Conservation (phyloP, 2,888 invertebrate species). For the Ochropleura plecta region DNA sequence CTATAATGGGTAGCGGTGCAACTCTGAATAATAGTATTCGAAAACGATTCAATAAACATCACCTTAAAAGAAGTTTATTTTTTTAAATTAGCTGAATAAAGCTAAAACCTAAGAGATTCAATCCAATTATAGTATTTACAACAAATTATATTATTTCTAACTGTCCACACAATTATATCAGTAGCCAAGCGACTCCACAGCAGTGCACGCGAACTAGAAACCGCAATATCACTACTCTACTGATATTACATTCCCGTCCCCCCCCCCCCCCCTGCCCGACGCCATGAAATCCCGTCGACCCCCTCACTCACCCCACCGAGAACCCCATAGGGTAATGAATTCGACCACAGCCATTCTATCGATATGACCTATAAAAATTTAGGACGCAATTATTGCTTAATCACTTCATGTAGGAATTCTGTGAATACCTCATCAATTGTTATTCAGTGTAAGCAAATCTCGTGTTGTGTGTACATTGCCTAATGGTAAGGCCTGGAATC, state of each 20-base stretch:
- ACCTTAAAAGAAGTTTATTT: too few relatives aligned
- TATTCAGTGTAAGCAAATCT: slow-evolving; percentile 57
- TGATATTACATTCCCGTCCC: slow-evolving; percentile 86
- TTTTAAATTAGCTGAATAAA: background rate
- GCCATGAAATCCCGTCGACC: slow-evolving; percentile 82
- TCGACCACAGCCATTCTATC: slow-evolving; percentile 83
- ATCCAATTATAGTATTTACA: slow-evolving; percentile 33
- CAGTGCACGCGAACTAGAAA: slow-evolving; percentile 82
- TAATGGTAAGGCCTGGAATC: slow-evolving; percentile 43
- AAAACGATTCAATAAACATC: background rate
- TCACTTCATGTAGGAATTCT: slow-evolving; percentile 73
- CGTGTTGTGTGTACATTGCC: slow-evolving; percentile 38
- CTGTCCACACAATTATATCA: slow-evolving; percentile 66
- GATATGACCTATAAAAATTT: slow-evolving; percentile 87
- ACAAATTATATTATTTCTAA: slow-evolving; percentile 63
- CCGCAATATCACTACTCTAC: slow-evolving; percentile 88
- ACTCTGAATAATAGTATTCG: too few relatives aligned
- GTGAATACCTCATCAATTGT: slow-evolving; percentile 60
- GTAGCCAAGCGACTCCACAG: slow-evolving; percentile 71
- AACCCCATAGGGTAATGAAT: slow-evolving; percentile 87
- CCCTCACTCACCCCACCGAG: slow-evolving; percentile 69
- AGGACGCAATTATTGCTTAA: slow-evolving; percentile 82
- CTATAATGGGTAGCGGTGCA: too few relatives aligned
- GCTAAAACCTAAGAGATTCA: background rate
- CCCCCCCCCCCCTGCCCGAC: slow-evolving; percentile 76